Base-by-base conservation (phyloP, 2,888 invertebrate genomes). In the Pyrrhosoma nymphula region DNA sequence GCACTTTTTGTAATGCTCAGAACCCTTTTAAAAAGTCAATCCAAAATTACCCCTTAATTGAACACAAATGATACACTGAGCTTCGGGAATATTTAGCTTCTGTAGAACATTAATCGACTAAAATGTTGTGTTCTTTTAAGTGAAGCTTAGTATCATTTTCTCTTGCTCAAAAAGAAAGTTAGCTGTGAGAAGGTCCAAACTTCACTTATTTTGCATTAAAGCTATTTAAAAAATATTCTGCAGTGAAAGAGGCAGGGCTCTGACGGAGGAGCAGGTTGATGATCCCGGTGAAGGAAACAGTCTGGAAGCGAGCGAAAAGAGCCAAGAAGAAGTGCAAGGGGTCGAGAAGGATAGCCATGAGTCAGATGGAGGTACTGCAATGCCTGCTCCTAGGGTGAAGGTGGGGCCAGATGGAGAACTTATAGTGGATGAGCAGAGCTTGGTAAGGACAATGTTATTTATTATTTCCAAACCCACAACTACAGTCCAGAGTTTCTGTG, bases 391-490 rank as follows among this genome's bases (percentile, higher is more conserved):
- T 0, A 98, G 98, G 97, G 98, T 99, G 88, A 99, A 98, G 97
- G 98, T 99, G 0, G 99, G 98, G 0, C 98, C 98, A 0, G 98
- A 99, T 96, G 99, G 99, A 0, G 98, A 98, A 97, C 98, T 99
- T 95, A 98, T 99, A 95, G 97, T 99, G 0, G 99, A 99, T 96
- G 98, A 99, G 96, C 98, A 98, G 96, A 99, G 99, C 96, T 97
- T 99, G 96, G 98, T 98, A 96, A 96, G 97, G 96, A 95, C 16
- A 88, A 95, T 88, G 3, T 69, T 69, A 69, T 26, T 69, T 12
- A 26, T 69, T 47, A 23, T 23, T 63, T 56, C 56, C 56, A 12
- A 8, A 56, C 16, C 56, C 56, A 8, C 56, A 12, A 12, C 16
- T 56, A 12, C 56, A 12, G 16, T 56, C 16, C 56, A 56, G 39